Evolutionary conservation across 35 echinoderm and acorn worm genomes (phyloP).

Genomic region (Ophioderma brevispina): DNA sequence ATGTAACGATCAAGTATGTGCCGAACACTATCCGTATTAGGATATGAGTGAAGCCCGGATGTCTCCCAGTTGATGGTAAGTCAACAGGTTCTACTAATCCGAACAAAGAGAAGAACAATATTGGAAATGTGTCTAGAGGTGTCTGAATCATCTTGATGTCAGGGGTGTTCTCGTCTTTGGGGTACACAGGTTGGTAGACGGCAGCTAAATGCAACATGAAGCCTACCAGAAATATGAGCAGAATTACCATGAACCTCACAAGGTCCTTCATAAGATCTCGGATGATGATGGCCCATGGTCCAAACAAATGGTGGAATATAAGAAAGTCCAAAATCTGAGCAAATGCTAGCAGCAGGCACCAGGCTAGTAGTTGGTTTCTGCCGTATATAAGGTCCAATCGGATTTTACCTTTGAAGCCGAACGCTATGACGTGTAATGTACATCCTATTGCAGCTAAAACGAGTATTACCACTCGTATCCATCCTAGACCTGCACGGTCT

Average conservation of each 20-base stretch:
- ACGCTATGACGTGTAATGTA: slow-evolving; percentile 62
- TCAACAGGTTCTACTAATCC: slow-evolving; percentile 84
- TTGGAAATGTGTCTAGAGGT: slow-evolving; percentile 76
- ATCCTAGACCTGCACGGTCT: slow-evolving; percentile 90
- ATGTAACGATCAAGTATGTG: slow-evolving; percentile 94
- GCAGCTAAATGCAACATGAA: slow-evolving; percentile 96
- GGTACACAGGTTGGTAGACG: slow-evolving; percentile 95
- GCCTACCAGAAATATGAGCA: slow-evolving; percentile 86
- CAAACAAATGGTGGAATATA: slow-evolving; percentile 94
- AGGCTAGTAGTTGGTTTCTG: slow-evolving; percentile 91
- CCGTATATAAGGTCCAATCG: slow-evolving; percentile 66
- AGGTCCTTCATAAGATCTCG: slow-evolving; percentile 95
- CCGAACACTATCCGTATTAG: slow-evolving; percentile 91
- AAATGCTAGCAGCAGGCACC: slow-evolving; percentile 89
- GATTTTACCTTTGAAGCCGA: slow-evolving; percentile 16
- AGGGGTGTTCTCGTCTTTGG: not conserved
- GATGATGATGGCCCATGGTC: slow-evolving; percentile 99
- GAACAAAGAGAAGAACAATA: slow-evolving; percentile 95
- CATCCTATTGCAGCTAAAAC: slow-evolving; percentile 77
- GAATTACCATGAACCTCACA: slow-evolving; percentile 93
- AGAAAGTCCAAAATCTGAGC: slow-evolving; percentile 89
- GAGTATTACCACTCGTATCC: slow-evolving; percentile 87
- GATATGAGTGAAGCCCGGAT: slow-evolving; percentile 63
- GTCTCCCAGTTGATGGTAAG: slow-evolving; percentile 60
- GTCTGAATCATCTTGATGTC: slow-evolving; percentile 57